Evolutionary conservation across 2,113 vertebrate species (phyloP).

Genomic region (Oenanthe oenanthe): DNA sequence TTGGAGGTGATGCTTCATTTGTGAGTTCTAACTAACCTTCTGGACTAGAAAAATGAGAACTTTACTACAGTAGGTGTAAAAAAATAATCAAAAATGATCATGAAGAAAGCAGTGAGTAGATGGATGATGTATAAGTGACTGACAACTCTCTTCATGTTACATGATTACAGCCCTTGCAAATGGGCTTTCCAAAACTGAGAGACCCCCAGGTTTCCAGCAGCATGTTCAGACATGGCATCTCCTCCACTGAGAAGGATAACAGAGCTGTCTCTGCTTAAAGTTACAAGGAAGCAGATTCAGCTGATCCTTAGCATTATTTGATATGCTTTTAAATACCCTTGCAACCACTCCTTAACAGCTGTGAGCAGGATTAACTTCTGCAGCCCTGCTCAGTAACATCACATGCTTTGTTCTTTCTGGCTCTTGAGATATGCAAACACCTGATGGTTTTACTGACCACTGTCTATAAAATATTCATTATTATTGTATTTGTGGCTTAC

Average conservation of each 20-base stretch:
- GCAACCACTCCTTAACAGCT: background rate
- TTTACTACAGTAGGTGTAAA: background rate
- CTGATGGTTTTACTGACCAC: background rate
- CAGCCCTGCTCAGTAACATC: background rate
- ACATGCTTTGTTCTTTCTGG: background rate
- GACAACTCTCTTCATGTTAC: background rate
- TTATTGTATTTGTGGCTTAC: background rate
- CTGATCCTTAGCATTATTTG: background rate
- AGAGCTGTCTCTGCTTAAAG: background rate
- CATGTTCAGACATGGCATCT: background rate
- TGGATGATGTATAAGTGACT: background rate
- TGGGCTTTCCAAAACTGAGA: background rate
- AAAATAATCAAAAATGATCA: rapidly evolving
- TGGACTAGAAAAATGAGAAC: background rate
- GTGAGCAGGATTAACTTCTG: background rate
- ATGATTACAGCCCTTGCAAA: background rate
- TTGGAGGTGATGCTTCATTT: background rate
- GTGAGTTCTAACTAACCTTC: background rate
- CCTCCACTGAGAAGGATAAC: background rate
- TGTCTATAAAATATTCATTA: background rate
- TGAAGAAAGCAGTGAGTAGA: background rate
- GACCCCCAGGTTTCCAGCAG: background rate
- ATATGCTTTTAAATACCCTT: background rate
- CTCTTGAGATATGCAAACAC: background rate
- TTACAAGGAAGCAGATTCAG: background rate